phyloP scores from a whole-genome alignment of 2,113 vertebrate species.

The Crotophaga sulcirostris region DNA sequence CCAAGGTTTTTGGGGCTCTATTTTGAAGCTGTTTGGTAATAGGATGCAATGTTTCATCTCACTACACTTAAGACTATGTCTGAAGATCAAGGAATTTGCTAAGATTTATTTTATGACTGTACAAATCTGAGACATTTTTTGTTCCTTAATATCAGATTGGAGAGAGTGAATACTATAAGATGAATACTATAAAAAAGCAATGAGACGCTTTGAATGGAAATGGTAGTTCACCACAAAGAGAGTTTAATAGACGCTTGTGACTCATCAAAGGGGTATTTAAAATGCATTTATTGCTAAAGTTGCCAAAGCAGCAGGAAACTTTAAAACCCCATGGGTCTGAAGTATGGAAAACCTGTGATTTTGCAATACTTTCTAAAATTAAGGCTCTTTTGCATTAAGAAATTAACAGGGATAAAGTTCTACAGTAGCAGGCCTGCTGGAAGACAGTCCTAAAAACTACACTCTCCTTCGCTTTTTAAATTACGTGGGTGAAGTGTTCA shows the following conservation, averaged over 20 bases:
- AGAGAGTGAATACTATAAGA: not conserved
- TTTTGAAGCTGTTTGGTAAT: not conserved
- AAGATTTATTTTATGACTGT: not conserved
- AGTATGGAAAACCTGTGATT: not conserved
- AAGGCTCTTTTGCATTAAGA: not conserved
- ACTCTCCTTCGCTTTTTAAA: not conserved
- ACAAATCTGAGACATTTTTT: not conserved
- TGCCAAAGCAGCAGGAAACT: not conserved
- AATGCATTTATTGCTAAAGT: not conserved
- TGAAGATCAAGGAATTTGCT: not conserved
- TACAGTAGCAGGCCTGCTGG: not conserved
- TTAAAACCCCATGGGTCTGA: not conserved
- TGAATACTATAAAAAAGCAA: not conserved
- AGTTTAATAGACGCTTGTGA: not conserved
- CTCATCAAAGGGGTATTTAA: not conserved
- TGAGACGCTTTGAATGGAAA: not conserved
- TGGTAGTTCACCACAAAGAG: not conserved
- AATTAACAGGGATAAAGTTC: not conserved
- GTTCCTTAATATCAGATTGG: not conserved
- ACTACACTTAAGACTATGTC: not conserved
- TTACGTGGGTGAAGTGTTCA: rapidly evolving
- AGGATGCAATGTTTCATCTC: not conserved
- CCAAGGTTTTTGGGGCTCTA: not conserved
- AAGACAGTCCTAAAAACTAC: not conserved
- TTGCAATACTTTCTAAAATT: not conserved